These are phyloP conservation scores for Cladorhizidae sp. DNA, from an alignment of 37 sponge, comb jelly and placozoan genomes.

Conservation along the genomic window DNA sequence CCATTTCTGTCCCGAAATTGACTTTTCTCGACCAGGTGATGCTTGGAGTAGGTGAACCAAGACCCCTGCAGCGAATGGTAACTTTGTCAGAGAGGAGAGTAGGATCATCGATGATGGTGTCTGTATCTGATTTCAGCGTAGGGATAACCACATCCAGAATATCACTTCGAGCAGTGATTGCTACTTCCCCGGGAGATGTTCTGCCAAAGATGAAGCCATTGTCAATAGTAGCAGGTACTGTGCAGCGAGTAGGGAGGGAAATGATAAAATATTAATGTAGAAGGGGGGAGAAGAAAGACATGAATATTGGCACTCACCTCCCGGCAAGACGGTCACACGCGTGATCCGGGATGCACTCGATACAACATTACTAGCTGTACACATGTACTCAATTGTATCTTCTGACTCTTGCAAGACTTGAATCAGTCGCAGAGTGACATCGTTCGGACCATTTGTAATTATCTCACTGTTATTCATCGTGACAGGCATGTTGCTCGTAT, in stretches of 20 bases:
- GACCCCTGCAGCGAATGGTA: constrained; percentile 12
- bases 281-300: no score
- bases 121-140: neutral
- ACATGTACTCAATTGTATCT: neutral
- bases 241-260: neutral
- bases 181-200: neutral
- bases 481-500: no score
- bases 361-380: neutral
- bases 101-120: neutral
- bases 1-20: neutral
- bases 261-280: no score
- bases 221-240: neutral
- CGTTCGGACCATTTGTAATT: neutral
- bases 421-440: neutral
- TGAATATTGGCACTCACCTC: neutral
- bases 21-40: neutral
- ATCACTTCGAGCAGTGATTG: no score
- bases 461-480: neutral
- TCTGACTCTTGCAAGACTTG: neutral
- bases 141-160: neutral
- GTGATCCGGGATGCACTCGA: neutral
- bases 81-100: neutral
- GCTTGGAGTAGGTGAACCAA: constrained; percentile 10
- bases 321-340: neutral
- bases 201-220: neutral